phyloP scores from a whole-genome alignment of 2,888 invertebrate species.

The Schizotus pectinicornis region DNA sequence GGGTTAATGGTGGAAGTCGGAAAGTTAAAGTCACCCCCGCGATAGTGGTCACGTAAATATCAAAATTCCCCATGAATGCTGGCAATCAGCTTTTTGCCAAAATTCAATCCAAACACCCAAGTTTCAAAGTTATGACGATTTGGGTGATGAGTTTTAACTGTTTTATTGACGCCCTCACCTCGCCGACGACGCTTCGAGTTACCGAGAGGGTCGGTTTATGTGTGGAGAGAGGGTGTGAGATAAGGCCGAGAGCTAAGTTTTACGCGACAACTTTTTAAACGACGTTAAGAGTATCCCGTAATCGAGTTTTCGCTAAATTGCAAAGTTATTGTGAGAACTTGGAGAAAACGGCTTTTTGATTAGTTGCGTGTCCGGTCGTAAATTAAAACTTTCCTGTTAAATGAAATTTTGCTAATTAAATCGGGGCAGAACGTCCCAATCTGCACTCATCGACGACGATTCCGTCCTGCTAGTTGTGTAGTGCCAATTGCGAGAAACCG shows the following conservation, averaged over 20 bases:
- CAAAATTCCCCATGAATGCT: constrained; percentile 11
- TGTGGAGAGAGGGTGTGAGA: constrained; percentile 12
- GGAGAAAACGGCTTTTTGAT: constrained; percentile 29
- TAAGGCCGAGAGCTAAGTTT: constrained; percentile 18
- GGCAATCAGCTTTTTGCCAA: constrained; percentile 8
- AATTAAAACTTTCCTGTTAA: constrained; percentile 30
- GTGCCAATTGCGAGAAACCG: too few relatives aligned
- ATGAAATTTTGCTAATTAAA: constrained; percentile 13
- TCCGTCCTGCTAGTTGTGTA: too few relatives aligned
- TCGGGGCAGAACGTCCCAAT: constrained; percentile 2
- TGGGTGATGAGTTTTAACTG: constrained; percentile 11
- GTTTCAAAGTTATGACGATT: background rate
- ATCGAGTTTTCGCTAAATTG: constrained; percentile 26
- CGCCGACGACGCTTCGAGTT: background rate
- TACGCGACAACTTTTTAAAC: constrained; percentile 25
- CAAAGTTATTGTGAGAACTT: constrained; percentile 28
- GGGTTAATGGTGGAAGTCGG: constrained; percentile 27
- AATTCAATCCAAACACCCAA: background rate
- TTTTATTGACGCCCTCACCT: too few relatives aligned
- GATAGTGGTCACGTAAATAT: constrained; percentile 17
- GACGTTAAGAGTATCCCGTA: constrained; percentile 25
- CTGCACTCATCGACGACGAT: background rate
- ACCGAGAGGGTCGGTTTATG: constrained; percentile 5
- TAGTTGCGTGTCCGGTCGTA: constrained; percentile 23
- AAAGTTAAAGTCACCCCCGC: constrained; percentile 19